A percentile compares a stretch with the other conserved stretches of the same genome.
Evolutionary conservation across 1,140 invertebrate species (phyloP).

Genomic region (Zaprionus africanus): DNA sequence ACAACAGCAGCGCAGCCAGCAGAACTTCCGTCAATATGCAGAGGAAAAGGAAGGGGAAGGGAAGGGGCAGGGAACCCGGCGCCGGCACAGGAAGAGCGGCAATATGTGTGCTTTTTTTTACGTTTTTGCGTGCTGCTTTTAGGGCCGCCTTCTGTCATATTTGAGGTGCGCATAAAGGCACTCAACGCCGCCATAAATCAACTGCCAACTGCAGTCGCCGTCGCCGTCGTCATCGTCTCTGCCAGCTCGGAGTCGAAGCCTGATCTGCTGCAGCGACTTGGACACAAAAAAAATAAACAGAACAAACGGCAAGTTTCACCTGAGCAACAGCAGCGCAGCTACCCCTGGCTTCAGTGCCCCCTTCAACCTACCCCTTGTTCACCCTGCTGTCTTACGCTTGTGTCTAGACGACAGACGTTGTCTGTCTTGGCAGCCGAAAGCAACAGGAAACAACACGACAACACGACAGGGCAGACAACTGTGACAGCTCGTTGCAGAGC

Average conservation of each 20-base stretch:
- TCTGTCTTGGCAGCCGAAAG: conserved; percentile 50
- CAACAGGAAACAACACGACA: conserved; percentile 73
- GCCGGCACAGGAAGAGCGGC: background rate
- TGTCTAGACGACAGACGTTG: conserved; percentile 77
- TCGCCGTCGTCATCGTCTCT: background rate
- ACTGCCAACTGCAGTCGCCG: conserved; percentile 54
- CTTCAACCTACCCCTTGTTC: conserved; percentile 6
- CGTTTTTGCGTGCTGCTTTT: conserved; percentile 31
- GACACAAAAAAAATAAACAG: conserved; percentile 31
- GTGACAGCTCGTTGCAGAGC: conserved; percentile 75
- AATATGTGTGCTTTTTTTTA: conserved; percentile 21
- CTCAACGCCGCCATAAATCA: conserved; percentile 82
- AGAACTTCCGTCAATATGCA: conserved; percentile 61
- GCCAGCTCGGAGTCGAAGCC: background rate
- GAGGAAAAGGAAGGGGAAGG: background rate
- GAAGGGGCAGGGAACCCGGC: background rate
- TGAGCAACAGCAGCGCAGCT: conserved; percentile 28
- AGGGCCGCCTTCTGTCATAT: conserved; percentile 74
- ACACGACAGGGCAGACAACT: conserved; percentile 66
- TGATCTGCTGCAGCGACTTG: conserved; percentile 30
- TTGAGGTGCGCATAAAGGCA: conserved; percentile 81
- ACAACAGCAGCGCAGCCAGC: conserved; percentile 19
- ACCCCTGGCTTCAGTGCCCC: background rate
- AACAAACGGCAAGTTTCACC: conserved; percentile 57
- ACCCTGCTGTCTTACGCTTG: conserved; percentile 62